These are phyloP conservation scores for Pantherophis alleghaniensis DNA, from an alignment of 2,797 vertebrate genomes.

Conservation along the genomic window DNA sequence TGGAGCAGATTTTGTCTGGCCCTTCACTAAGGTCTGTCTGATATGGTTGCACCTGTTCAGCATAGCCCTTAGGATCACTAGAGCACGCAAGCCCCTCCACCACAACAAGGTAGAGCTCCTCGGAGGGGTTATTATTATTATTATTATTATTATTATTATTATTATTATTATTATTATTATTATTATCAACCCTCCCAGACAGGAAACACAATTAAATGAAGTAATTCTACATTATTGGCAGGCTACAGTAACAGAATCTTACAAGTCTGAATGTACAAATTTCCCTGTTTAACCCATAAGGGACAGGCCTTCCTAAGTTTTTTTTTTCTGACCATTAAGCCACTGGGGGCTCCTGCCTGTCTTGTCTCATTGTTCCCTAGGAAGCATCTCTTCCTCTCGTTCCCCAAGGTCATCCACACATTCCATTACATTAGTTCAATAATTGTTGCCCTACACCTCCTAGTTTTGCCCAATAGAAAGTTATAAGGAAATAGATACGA, in stretches of 20 bases:
- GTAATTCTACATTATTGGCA: background rate
- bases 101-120: no score
- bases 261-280: background rate
- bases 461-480: background rate
- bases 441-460: background rate
- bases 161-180: no score
- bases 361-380: background rate
- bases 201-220: background rate
- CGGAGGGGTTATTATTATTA: no score
- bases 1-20: no score
- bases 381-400: background rate
- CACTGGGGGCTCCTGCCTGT: background rate
- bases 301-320: background rate
- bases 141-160: no score
- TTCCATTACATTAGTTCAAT: background rate
- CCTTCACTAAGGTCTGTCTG: no score
- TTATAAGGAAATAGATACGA: background rate
- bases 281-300: background rate
- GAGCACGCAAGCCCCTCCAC: no score
- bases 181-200: background rate
- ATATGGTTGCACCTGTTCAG: no score
- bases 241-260: background rate
- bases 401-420: background rate
- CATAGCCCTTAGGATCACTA: no score
- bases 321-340: background rate